Evolutionary conservation across 2,113 vertebrate species (phyloP).

Genomic region (Mastomys natalensis): DNA sequence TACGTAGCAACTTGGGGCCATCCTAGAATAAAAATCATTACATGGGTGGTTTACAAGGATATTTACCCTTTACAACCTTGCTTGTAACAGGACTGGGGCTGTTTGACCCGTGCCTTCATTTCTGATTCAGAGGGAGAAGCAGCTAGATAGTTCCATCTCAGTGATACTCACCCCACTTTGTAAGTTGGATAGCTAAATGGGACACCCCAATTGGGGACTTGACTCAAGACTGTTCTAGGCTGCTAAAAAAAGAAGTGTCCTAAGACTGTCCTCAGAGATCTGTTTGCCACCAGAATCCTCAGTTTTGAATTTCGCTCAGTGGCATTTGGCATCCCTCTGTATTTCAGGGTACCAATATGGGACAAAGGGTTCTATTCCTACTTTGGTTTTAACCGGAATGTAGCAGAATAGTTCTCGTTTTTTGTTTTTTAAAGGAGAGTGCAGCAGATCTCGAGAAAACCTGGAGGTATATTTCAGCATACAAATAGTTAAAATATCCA

Average conservation of each 20-base stretch:
- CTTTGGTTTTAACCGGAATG: conserved; percentile 64
- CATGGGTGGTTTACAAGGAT: neutral
- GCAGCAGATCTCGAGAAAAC: conserved; percentile 66
- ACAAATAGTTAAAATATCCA: conserved; percentile 94
- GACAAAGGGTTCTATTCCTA: conserved; percentile 73
- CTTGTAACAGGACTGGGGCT: neutral
- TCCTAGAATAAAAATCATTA: neutral
- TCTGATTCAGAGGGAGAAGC: conserved; percentile 1
- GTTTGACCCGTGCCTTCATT: conserved; percentile 18
- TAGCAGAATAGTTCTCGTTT: conserved; percentile 9
- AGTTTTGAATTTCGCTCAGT: conserved; percentile 69
- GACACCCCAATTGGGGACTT: conserved; percentile 73
- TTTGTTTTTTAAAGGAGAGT: neutral
- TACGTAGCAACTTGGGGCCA: neutral
- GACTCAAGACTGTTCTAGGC: neutral
- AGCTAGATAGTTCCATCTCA: neutral
- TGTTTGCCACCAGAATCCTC: conserved; percentile 73
- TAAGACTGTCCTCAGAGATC: neutral
- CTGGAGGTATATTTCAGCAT: conserved; percentile 75
- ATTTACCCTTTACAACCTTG: neutral
- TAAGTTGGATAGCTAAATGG: neutral
- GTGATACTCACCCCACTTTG: neutral
- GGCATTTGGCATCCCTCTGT: conserved; percentile 62
- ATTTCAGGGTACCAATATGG: conserved; percentile 38
- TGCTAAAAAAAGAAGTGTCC: neutral